These are phyloP conservation scores for Pelvicachromis taeniatus DNA, from an alignment of 2,113 vertebrate species.

Conservation along the genomic window DNA sequence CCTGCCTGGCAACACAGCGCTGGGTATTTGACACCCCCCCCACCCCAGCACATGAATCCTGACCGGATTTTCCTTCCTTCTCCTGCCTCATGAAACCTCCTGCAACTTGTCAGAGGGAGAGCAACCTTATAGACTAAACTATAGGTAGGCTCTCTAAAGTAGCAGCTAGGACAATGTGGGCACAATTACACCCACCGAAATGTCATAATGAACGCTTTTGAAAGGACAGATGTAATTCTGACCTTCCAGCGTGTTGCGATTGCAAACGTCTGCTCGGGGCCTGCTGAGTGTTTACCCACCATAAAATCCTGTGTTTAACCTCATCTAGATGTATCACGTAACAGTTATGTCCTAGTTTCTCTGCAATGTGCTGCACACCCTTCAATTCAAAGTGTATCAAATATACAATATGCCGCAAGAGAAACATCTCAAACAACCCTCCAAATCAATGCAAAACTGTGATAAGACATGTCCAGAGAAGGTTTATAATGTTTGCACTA, in stretches of 20 bases:
- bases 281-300: conserved; percentile 23
- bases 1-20: conserved; percentile 60
- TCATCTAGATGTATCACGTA: conserved; percentile 9
- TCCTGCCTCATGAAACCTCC: conserved; percentile 23
- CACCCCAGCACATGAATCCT: neutral
- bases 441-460: neutral
- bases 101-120: conserved; percentile 30
- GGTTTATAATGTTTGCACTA: neutral
- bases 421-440: neutral
- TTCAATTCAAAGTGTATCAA: neutral
- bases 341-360: neutral
- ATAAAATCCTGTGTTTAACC: conserved; percentile 31
- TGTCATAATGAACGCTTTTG: conserved; percentile 54
- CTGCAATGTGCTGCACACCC: neutral
- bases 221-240: conserved; percentile 54
- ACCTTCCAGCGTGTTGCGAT: conserved; percentile 43
- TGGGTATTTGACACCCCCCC: neutral
- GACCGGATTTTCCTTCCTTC: conserved; percentile 35
- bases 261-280: conserved; percentile 25
- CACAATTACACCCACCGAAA: conserved; percentile 63
- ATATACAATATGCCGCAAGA: neutral
- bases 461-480: neutral
- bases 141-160: conserved; percentile 48
- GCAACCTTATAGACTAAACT: conserved; percentile 50
- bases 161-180: conserved; percentile 52